These are phyloP conservation scores for Seriola dumerili DNA, from an alignment of 2,113 vertebrate genomes.

Conservation along the genomic window DNA sequence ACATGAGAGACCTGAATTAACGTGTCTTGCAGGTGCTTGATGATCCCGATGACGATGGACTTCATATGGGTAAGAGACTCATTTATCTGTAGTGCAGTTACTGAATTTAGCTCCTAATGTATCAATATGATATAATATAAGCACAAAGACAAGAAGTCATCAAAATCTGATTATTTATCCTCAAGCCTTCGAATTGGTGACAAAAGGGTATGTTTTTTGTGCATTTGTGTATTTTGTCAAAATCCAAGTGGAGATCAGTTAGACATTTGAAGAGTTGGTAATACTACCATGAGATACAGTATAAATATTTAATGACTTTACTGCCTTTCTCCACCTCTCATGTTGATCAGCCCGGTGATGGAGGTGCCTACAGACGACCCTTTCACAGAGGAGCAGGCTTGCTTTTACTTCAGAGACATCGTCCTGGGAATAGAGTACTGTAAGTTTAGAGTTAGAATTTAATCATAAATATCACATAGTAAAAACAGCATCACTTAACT, in stretches of 20 bases:
- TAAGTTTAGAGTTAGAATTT: constrained; percentile 80
- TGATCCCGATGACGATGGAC: constrained; percentile 94
- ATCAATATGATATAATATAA: neutral
- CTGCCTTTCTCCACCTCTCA: neutral
- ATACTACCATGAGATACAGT: neutral
- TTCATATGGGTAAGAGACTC: constrained; percentile 91
- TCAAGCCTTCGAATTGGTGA: constrained; percentile 96
- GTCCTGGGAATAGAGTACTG: constrained; percentile 96
- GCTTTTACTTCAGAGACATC: constrained; percentile 93
- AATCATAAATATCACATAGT: neutral
- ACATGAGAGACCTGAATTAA: neutral
- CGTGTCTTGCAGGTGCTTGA: constrained; percentile 91
- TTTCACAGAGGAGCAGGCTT: constrained; percentile 91
- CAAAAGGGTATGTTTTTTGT: constrained; percentile 90
- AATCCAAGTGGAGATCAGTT: neutral
- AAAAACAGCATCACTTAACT: neutral
- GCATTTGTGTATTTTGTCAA: neutral
- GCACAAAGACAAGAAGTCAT: neutral
- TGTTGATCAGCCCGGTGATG: constrained; percentile 90
- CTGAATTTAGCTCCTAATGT: neutral
- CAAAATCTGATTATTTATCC: constrained; percentile 69
- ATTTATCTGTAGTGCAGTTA: neutral
- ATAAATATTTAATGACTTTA: neutral
- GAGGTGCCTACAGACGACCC: constrained; percentile 93
- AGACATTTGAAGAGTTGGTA: neutral